Evolutionary conservation across 2,113 vertebrate genomes (phyloP).

Genomic region (Melospiza georgiana): DNA sequence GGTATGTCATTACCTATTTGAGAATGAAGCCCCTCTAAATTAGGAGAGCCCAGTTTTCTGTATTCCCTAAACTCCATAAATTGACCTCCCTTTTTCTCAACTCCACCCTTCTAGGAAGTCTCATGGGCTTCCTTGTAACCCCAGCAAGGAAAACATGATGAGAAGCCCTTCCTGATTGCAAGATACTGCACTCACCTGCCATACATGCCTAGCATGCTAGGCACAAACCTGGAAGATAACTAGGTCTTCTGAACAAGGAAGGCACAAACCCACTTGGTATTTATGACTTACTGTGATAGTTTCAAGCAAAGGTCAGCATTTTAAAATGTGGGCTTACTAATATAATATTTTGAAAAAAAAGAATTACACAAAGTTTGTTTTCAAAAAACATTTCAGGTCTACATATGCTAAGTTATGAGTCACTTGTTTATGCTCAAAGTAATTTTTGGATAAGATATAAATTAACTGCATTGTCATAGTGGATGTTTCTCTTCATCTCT

Average conservation of each 20-base stretch:
- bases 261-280: not conserved
- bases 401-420: not conserved
- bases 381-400: not conserved
- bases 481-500: not conserved
- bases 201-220: not conserved
- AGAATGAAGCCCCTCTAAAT: not conserved
- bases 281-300: not conserved
- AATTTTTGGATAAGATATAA: not conserved
- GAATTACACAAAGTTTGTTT: not conserved
- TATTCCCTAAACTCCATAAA: not conserved
- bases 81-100: not conserved
- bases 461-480: not conserved
- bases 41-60: not conserved
- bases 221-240: not conserved
- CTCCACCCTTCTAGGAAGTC: not conserved
- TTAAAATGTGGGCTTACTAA: not conserved
- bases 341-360: not conserved
- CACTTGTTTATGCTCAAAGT: rapidly evolving
- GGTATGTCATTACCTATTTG: not conserved
- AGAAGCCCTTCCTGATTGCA: not conserved
- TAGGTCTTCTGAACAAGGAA: not conserved
- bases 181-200: not conserved
- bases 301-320: not conserved
- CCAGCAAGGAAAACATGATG: not conserved
- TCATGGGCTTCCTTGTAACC: not conserved